A percentile compares a stretch with the other conserved stretches of the same genome.
Conservation (phyloP, 1,140 invertebrate genomes). For the Trichoplusia ni region DNA sequence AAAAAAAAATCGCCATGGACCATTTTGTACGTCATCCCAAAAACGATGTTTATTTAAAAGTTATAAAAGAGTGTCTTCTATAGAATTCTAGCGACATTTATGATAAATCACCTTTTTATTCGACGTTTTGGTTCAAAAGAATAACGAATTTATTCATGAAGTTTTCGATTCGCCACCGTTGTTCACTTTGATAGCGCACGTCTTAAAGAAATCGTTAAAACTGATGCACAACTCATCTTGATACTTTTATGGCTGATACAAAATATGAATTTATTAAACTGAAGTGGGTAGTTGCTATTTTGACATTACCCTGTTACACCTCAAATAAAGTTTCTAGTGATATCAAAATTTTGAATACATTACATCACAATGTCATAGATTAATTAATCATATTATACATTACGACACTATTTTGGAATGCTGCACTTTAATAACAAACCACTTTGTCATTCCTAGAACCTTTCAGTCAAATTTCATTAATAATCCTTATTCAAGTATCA, state of each 20-base stretch:
- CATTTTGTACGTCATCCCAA: slow-evolving; percentile 73
- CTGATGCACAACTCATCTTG: slow-evolving; percentile 42
- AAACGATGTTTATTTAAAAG: slow-evolving; percentile 79
- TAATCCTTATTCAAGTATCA: slow-evolving; percentile 18
- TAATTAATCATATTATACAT: too few species aligned
- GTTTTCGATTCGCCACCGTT: slow-evolving; percentile 76
- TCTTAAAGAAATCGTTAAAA: slow-evolving; percentile 52
- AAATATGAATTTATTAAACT: neutral
- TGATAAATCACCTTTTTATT: slow-evolving; percentile 80
- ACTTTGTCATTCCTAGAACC: too few species aligned
- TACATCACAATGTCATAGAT: too few species aligned
- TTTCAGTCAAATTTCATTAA: too few species aligned
- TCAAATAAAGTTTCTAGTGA: too few species aligned
- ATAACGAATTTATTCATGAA: slow-evolving; percentile 80
- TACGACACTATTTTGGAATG: too few species aligned
- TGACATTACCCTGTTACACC: too few species aligned
- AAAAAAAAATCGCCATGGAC: slow-evolving; percentile 69
- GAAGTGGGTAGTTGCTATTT: too few species aligned
- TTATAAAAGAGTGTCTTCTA: slow-evolving; percentile 67
- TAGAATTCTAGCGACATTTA: slow-evolving; percentile 64
- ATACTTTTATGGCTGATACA: slow-evolving; percentile 54
- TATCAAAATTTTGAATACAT: too few species aligned
- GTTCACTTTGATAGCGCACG: slow-evolving; percentile 63
- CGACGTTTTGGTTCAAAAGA: slow-evolving; percentile 74
- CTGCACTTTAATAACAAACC: too few species aligned